A percentile compares a stretch with the other conserved stretches of the same genome.
phyloP scores from a whole-genome alignment of 2,888 invertebrate species.

The Nesidiocoris tenuis region DNA sequence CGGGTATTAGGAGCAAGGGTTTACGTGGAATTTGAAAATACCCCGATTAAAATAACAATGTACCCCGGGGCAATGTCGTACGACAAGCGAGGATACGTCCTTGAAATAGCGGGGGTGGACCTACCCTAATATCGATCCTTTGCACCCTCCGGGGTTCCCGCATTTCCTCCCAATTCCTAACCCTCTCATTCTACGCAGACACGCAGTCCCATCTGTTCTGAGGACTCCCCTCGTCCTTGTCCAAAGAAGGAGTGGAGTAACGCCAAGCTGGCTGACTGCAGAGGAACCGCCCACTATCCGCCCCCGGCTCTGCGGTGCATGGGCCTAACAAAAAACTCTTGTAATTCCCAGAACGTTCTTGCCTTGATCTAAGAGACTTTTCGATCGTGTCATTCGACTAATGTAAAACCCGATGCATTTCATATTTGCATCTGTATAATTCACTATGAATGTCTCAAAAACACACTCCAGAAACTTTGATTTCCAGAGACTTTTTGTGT shows the following conservation, averaged over 20 bases:
- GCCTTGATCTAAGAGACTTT: no score
- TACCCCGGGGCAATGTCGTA: neutral
- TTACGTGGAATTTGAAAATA: neutral
- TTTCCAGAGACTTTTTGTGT: no score
- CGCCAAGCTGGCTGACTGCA: neutral
- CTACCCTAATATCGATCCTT: constrained; percentile 38
- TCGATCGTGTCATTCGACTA: no score
- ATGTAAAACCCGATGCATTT: no score
- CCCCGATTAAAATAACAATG: neutral
- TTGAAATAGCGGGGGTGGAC: constrained; percentile 37
- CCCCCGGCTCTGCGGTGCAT: neutral
- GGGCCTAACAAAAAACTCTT: neutral
- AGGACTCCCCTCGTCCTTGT: neutral
- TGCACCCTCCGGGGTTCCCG: neutral
- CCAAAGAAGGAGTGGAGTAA: neutral
- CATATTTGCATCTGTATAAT: no score
- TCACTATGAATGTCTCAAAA: no score
- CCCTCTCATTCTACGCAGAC: neutral
- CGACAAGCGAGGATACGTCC: constrained; percentile 3
- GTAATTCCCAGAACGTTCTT: no score
- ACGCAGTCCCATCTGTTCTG: neutral
- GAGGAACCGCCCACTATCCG: neutral
- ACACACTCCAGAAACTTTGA: no score
- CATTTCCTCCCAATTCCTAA: neutral
- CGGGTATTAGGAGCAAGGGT: no score